Conservation (phyloP, 1,140 invertebrate species). For the Polypedilum pembai region DNA sequence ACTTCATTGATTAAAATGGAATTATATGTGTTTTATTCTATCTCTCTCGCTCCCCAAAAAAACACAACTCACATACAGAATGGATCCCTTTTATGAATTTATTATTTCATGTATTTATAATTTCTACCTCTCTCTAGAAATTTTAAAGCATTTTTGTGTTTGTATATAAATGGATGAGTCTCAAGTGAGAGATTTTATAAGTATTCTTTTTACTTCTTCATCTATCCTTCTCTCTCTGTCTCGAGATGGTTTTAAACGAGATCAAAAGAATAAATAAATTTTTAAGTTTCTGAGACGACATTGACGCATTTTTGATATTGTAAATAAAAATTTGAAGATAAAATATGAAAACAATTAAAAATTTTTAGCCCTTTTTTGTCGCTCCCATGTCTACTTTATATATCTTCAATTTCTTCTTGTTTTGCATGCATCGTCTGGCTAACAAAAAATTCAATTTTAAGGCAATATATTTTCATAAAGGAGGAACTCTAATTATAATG, state of each 20-base stretch:
- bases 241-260: no score
- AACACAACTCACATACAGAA: no score
- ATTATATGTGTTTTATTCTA: neutral
- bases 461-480: no score
- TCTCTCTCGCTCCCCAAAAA: neutral
- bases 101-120: constrained; percentile 13
- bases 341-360: no score
- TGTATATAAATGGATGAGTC: neutral
- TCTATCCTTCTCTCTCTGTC: neutral
- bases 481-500: neutral
- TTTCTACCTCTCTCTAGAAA: no score
- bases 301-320: no score
- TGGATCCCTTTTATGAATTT: constrained; percentile 13
- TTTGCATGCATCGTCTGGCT: neutral
- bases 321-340: no score
- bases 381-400: neutral
- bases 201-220: neutral
- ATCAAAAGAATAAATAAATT: no score
- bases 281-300: no score
- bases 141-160: no score
- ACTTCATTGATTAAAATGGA: constrained; percentile 12
- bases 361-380: neutral
- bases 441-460: neutral
- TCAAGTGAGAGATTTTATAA: constrained; percentile 15
- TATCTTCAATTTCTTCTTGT: neutral